Percentiles rank a stretch among this genome's conserved stretches.
These are phyloP conservation scores for Apoderus coryli DNA, from an alignment of 2,888 invertebrate species.

Conservation along the genomic window DNA sequence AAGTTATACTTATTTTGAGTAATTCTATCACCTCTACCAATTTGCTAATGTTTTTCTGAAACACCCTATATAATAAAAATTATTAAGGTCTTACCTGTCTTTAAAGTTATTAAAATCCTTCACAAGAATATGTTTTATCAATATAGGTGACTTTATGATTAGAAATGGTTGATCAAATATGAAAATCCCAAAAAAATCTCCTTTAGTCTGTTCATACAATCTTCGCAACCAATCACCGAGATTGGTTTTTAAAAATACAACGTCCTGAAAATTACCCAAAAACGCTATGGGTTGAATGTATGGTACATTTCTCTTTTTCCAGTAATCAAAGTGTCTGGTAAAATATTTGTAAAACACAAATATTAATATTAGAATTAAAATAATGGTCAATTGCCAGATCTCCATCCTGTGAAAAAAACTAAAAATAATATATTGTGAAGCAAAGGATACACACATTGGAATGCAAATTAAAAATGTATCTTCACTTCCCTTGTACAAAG, in stretches of 20 bases:
- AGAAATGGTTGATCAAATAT: slow-evolving; percentile 34
- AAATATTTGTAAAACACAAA: slow-evolving; percentile 24
- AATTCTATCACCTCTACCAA: no score
- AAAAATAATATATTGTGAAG: no score
- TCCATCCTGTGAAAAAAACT: neutral
- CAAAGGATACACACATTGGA: no score
- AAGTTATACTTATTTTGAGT: no score
- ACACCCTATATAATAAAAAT: no score
- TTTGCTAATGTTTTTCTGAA: no score
- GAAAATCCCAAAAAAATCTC: slow-evolving; percentile 34
- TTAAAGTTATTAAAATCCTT: slow-evolving; percentile 35
- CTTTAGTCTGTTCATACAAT: slow-evolving; percentile 14
- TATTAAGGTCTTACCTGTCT: no score
- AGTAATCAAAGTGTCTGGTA: slow-evolving; percentile 30
- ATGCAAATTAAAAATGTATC: no score
- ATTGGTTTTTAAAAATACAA: slow-evolving; percentile 22
- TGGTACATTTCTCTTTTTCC: slow-evolving; percentile 30
- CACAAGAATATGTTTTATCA: slow-evolving; percentile 33
- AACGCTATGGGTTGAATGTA: slow-evolving; percentile 29
- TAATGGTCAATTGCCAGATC: neutral
- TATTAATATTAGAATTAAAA: slow-evolving; percentile 3
- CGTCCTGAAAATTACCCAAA: slow-evolving; percentile 31
- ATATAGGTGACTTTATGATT: slow-evolving; percentile 32
- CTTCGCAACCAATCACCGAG: slow-evolving; percentile 13
- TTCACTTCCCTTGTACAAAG: no score